These are phyloP conservation scores for Rhincodon typus DNA, from an alignment of 2,797 vertebrate genomes.

Conservation along the genomic window DNA sequence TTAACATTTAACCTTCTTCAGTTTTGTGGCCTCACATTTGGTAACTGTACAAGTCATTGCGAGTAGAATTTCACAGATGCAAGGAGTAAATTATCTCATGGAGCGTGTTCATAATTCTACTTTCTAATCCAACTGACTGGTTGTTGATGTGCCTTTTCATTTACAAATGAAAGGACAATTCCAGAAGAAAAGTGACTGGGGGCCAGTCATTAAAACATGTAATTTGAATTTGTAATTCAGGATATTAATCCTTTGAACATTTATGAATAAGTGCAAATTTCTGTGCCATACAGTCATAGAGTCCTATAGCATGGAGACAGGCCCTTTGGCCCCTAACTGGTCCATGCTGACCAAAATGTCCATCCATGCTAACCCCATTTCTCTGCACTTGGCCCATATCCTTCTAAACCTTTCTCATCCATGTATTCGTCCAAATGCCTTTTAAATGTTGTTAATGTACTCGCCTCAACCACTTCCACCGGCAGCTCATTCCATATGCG, in stretches of 20 bases:
- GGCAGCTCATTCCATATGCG: too few relatives aligned
- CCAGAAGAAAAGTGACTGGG: neutral
- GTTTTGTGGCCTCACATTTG: neutral
- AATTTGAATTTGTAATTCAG: neutral
- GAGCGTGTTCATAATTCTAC: neutral
- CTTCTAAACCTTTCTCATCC: too few relatives aligned
- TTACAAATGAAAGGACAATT: neutral
- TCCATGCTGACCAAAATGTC: too few relatives aligned
- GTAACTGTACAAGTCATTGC: neutral
- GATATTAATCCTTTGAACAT: neutral
- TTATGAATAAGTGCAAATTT: neutral
- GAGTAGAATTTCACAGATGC: neutral
- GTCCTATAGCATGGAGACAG: too few relatives aligned
- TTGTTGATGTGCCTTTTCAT: neutral
- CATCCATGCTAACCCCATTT: too few relatives aligned
- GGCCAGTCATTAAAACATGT: neutral
- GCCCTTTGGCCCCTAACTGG: too few relatives aligned
- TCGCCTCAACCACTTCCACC: too few relatives aligned
- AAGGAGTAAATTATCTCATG: neutral
- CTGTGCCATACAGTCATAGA: neutral
- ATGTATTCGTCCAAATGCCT: too few relatives aligned
- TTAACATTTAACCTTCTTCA: neutral
- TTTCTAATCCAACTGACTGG: neutral
- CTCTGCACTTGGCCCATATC: too few relatives aligned
- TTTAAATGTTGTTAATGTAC: too few relatives aligned